These are phyloP conservation scores for Ormyrus labotus DNA, from an alignment of 2,888 invertebrate genomes.

Conservation along the genomic window DNA sequence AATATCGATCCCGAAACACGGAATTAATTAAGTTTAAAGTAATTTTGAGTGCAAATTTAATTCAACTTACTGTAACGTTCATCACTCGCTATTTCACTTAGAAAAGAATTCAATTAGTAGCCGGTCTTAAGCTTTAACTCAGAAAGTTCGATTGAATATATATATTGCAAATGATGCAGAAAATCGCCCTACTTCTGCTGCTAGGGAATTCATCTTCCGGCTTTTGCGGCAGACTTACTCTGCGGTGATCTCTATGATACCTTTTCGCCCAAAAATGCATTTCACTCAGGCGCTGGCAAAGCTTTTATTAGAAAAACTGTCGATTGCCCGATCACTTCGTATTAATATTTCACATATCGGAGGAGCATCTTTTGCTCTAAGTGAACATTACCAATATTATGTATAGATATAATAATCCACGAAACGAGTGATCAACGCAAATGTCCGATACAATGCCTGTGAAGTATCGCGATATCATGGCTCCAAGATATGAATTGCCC, in stretches of 20 bases:
- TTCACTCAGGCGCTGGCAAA: neutral
- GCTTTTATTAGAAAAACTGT: neutral
- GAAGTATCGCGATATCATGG: too few relatives aligned
- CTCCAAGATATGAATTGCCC: too few relatives aligned
- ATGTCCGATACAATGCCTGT: too few relatives aligned
- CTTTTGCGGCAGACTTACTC: slow-evolving; percentile 29
- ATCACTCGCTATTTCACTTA: slow-evolving; percentile 5
- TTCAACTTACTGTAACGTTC: too few relatives aligned
- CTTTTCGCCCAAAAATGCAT: slow-evolving; percentile 32
- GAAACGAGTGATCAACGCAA: too few relatives aligned
- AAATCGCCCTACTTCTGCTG: slow-evolving; percentile 50
- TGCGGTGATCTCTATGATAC: slow-evolving; percentile 18
- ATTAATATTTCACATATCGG: slow-evolving; percentile 1
- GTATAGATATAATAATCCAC: too few relatives aligned
- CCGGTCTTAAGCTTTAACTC: neutral
- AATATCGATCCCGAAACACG: too few relatives aligned
- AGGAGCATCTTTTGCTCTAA: too few relatives aligned
- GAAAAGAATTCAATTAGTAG: slow-evolving; percentile 46
- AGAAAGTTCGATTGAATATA: slow-evolving; percentile 35
- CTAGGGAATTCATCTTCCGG: slow-evolving; percentile 36
- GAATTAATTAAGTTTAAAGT: too few relatives aligned
- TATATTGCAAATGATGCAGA: slow-evolving; percentile 48
- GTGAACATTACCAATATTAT: too few relatives aligned
- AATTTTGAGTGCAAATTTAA: too few relatives aligned
- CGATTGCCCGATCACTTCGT: neutral